Evolutionary conservation across 2,113 vertebrate genomes (phyloP).

Genomic region (Leucoraja erinaceus): DNA sequence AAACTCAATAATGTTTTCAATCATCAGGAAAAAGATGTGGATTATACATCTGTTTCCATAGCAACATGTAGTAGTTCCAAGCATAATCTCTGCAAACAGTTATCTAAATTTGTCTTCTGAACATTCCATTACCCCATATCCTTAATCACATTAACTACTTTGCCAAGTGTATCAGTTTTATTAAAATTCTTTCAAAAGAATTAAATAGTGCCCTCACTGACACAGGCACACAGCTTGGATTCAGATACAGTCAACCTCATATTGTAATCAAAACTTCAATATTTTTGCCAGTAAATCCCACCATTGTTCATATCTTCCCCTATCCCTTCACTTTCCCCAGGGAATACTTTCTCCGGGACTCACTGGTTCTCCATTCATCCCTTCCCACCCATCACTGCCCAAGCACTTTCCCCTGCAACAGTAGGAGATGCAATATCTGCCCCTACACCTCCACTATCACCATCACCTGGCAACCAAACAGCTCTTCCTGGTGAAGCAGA

Average conservation of each 20-base stretch:
- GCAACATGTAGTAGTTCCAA: neutral
- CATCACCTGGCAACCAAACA: no score
- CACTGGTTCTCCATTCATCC: no score
- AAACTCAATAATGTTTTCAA: slow-evolving; percentile 43
- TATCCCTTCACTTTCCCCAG: no score
- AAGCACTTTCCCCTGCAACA: no score
- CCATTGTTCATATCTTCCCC: no score
- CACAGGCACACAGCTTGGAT: neutral
- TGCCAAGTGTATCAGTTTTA: neutral
- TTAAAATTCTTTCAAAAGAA: neutral
- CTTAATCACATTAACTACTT: neutral
- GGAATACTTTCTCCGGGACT: no score
- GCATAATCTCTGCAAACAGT: neutral
- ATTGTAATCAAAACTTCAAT: neutral
- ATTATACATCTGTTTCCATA: neutral
- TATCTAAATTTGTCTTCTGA: neutral
- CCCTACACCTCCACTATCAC: no score
- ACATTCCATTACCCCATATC: neutral
- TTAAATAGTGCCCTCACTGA: neutral
- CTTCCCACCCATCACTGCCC: no score
- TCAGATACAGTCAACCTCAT: neutral
- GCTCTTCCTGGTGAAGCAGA: no score
- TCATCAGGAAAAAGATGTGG: slow-evolving; percentile 32
- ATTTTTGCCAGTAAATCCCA: no score
- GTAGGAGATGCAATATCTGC: no score